Percentiles rank a stretch among this genome's conserved stretches.
These are phyloP conservation scores for Lasioglossum baleicum DNA, from an alignment of 1,140 invertebrate genomes.

Conservation along the genomic window DNA sequence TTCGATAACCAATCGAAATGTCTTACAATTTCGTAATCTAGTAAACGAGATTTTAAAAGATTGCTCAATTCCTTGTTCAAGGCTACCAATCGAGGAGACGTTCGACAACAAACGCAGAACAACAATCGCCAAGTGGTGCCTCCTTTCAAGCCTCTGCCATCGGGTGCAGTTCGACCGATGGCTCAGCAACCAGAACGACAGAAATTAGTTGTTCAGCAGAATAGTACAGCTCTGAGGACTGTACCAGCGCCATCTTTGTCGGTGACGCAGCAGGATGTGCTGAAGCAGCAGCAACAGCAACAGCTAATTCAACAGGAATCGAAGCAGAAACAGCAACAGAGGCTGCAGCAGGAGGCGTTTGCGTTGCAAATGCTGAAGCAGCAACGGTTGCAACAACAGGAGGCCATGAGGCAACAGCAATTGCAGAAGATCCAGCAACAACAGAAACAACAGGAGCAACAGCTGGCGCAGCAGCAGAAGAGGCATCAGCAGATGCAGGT, in stretches of 20 bases:
- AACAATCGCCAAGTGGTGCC: conserved; percentile 79
- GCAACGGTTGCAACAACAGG: conserved; percentile 77
- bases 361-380: conserved; percentile 76
- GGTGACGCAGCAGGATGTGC: conserved; percentile 71
- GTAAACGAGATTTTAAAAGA: neutral
- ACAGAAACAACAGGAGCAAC: conserved; percentile 74
- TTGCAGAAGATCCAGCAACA: conserved; percentile 70
- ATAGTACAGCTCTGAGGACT: conserved; percentile 69
- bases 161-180: conserved; percentile 80
- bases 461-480: conserved; percentile 62
- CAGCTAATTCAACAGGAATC: conserved; percentile 73
- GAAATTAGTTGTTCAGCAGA: conserved; percentile 72
- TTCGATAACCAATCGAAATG: neutral
- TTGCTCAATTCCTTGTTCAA: conserved; percentile 38
- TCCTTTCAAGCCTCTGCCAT: conserved; percentile 87
- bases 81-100: conserved; percentile 59
- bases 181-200: conserved; percentile 79
- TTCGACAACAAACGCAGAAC: conserved; percentile 38
- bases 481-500: conserved; percentile 63
- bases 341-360: conserved; percentile 67
- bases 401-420: conserved; percentile 74
- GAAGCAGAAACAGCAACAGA: conserved; percentile 71
- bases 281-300: conserved; percentile 69
- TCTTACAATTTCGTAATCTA: neutral
- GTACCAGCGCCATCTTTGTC: conserved; percentile 67